Conservation (phyloP, 2,797 vertebrate genomes). For the Myotis planiceps region DNA sequence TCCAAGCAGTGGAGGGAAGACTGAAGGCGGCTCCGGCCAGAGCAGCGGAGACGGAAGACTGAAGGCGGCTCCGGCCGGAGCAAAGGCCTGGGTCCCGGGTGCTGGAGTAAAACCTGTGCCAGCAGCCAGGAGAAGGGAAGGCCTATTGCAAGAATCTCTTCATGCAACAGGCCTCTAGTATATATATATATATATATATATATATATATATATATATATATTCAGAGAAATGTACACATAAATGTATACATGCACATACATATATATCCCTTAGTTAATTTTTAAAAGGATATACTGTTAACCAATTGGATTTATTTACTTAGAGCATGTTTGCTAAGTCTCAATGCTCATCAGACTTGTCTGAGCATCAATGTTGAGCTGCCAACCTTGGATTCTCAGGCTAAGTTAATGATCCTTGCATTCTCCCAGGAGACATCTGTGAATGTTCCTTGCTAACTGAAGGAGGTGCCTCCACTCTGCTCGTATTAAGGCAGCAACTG, state of each 20-base stretch:
- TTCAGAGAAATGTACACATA: not conserved
- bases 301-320: not conserved
- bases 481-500: not conserved
- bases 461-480: not conserved
- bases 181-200: too few relatives aligned
- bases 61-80: too few relatives aligned
- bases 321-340: not conserved
- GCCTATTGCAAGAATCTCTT: too few relatives aligned
- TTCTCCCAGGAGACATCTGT: not conserved
- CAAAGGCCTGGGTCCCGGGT: too few relatives aligned
- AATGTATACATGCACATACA: not conserved
- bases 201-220: too few relatives aligned
- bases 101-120: too few relatives aligned
- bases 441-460: not conserved
- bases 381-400: not conserved
- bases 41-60: too few relatives aligned
- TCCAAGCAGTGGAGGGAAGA: too few relatives aligned
- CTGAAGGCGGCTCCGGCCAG: too few relatives aligned
- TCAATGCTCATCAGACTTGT: not conserved
- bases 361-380: not conserved
- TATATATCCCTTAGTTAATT: not conserved
- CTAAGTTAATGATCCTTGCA: not conserved
- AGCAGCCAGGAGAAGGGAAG: too few relatives aligned
- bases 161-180: too few relatives aligned
- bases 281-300: not conserved